Evolutionary conservation across 2,113 vertebrate genomes (phyloP), one percentile per base, ranked within the genome.

Genomic region (Cyphomyrus discorhynchus): DNA sequence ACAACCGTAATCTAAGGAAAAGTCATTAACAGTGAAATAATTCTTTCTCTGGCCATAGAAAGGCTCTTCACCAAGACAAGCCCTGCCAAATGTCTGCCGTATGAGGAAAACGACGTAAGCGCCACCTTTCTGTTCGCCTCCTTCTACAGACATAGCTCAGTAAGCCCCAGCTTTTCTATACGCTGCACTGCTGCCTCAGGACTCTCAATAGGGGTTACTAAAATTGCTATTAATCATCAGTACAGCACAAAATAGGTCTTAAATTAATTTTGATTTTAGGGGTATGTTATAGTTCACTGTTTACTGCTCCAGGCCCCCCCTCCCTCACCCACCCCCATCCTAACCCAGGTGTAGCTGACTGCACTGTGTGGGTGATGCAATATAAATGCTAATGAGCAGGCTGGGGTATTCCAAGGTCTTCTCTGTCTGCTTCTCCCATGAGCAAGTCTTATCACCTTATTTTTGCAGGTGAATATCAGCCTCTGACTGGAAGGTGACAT

Each of bases 351-450:
- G 91, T 91, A 90, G 77, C 89, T 89, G 91, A 90, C 91, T 91
- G 88, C 88, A 86, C 85, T 92, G 88, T 89, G 90, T 91, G 91
- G 91, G 91, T 89, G 56, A 94, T 92, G 92, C 93, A 95, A 94
- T 96, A 94, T 95, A 96, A 95, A 95, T 96, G 95, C 93, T 93
- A 95, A 95, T 96, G 92, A 70, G 70, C 66, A 90, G 90, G 56
- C 47, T 87, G 85, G 87, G 90, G 88, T 87, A 87, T 52, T 89
- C 88, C 85, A 93, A 91, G 91, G 92, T 92, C 92, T 91, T 5
- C 3, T 90, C 90, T 90, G 88, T 88, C 90, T 92, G 93, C 93
- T 50, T 88, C 93, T 94, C 92, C 91, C 92, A 89, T 88, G 74
- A 87, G 87, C 45, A 7, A 52, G 66, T n/a, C 42, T 46, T 70